Conservation (phyloP, 23 tunicate species). For the Halocynthia roretzi region DNA sequence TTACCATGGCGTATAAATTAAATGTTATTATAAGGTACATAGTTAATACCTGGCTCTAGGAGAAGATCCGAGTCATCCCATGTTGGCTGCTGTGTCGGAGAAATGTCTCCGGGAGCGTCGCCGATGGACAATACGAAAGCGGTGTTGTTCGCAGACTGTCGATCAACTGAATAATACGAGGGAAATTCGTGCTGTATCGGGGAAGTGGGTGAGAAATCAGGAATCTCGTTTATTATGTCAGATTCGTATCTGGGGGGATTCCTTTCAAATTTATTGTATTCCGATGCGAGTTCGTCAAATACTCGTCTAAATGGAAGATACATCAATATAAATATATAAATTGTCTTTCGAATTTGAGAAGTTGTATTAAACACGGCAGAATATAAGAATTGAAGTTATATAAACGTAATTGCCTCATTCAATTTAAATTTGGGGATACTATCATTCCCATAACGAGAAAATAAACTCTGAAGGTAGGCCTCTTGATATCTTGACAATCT, state of each 20-base stretch:
- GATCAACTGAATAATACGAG: neutral
- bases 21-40: neutral
- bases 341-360: neutral
- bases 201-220: neutral
- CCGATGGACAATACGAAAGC: neutral
- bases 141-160: neutral
- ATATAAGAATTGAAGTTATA: neutral
- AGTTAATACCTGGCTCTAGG: no score
- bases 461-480: no score
- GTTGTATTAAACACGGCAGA: neutral
- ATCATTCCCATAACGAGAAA: no score
- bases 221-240: neutral
- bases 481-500: no score
- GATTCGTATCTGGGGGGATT: neutral
- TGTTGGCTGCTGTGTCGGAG: conserved; percentile 42
- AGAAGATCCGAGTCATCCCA: conserved; percentile 81
- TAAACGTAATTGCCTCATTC: neutral
- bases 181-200: neutral
- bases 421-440: no score
- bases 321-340: neutral
- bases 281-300: conserved; percentile 65
- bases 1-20: neutral
- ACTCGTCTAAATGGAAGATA: conserved; percentile 28
- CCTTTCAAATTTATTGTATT: conserved; percentile 37
- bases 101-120: neutral